These are phyloP conservation scores for Tamandua tetradactyla DNA, from an alignment of 2,797 vertebrate species.

Conservation along the genomic window DNA sequence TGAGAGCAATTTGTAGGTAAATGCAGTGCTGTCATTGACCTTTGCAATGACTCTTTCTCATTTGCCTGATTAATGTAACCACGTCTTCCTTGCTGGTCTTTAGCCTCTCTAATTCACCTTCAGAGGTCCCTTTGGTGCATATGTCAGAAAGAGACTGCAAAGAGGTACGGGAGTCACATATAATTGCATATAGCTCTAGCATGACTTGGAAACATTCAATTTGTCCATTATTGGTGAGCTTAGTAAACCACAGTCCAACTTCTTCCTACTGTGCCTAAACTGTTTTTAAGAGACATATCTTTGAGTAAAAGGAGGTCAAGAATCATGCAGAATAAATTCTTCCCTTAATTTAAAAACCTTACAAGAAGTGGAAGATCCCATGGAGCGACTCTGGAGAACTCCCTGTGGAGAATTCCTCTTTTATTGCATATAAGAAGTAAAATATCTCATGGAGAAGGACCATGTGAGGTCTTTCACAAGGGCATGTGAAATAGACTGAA, in stretches of 20 bases:
- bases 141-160: not conserved
- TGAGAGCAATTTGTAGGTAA: constrained; percentile 2
- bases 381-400: constrained; percentile 50
- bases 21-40: not conserved
- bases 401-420: constrained; percentile 37
- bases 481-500: not conserved
- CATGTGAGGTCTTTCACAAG: constrained; percentile 53
- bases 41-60: not conserved
- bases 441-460: constrained; percentile 14
- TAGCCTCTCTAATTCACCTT: constrained; percentile 16
- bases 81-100: not conserved
- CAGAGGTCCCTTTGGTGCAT: not conserved
- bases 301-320: constrained; percentile 58
- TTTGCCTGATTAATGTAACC: not conserved
- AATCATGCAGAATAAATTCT: constrained; percentile 57
- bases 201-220: constrained; percentile 40
- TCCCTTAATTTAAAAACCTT: constrained; percentile 65
- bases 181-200: constrained; percentile 31
- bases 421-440: constrained; percentile 8
- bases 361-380: constrained; percentile 54
- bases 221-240: constrained; percentile 63
- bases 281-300: constrained; percentile 66
- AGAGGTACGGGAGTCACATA: constrained; percentile 16
- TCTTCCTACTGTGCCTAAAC: constrained; percentile 56
- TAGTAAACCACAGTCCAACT: constrained; percentile 36